Evolutionary conservation across 2,888 invertebrate genomes (phyloP), one percentile per base, ranked within the genome.

Genomic region (Synanthedon vespiformis): DNA sequence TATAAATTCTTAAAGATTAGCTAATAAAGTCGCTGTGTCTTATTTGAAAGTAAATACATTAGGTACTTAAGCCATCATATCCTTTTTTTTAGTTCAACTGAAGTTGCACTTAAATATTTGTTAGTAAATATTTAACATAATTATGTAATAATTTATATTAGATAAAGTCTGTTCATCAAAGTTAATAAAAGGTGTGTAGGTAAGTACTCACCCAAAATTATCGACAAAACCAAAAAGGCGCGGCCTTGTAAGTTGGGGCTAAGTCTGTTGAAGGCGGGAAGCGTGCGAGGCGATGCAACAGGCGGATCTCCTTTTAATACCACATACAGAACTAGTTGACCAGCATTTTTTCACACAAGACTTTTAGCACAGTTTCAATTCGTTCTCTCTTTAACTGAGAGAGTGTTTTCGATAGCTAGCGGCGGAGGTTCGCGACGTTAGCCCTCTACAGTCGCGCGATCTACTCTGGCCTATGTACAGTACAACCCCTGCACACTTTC

Each of bases 361-460:
- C 6, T 67, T 68, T 67, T 64, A 57, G 54, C 78, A 76, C 74
- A 69, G 64, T 67, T 64, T 61, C 61, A 66, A 61, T 62, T 61
- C 60, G 58, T 63, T 56, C 66, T 61, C 55, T 61, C 56, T 59
- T 16, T 48, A 48, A 8, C 16, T 10, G 16, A 16, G n/a, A 16
- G 14, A 16, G 16, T 1, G 13, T 61, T 64, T 55, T 61, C 58
- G 56, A 55, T 57, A 61, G 62, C 58, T 58, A n/a, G 59, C 65
- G 64, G 68, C 64, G 62, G 59, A 59, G 62, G 59, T 59, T 58
- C 53, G 78, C 79, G 79, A 81, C 85, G 84, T 85, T 78, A 79
- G 73, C 67, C 72, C 80, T 77, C 80, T 77, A 72, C 80, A 70
- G 70, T 72, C 70, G 74, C 85, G 78, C 77, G 81, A 71, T 74